Base-by-base conservation (phyloP, 2,113 vertebrate species). In the Antechinus stuartii region DNA sequence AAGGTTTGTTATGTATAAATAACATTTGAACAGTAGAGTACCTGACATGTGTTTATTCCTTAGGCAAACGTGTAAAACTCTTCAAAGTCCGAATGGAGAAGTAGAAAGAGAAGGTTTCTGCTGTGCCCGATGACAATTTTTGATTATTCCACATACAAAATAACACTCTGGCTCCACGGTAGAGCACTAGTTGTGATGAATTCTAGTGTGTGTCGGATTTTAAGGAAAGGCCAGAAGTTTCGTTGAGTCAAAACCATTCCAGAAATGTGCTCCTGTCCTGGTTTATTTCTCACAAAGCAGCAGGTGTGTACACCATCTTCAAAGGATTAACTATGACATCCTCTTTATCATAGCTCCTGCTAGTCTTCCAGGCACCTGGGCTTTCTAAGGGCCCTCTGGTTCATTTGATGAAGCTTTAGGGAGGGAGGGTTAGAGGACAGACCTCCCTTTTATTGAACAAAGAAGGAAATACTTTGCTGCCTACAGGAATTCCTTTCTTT, bases 21-120 rank as follows among this genome's bases (percentile, higher is more conserved):
- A 96, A 96, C 97, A 96, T 76, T 94, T 27, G 97, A 98, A 96
- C 95, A 98, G 96, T 97, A 94, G 98, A 98, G 98, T 98, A 95
- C 97, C 97, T 98, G 97, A 98, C 98, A 96, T 98, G 96, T 98
- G 98, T 98, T 99, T 99, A 97, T 98, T 99, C 98, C 98, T 98
- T 98, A 98, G 98, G 98, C 98, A 98, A 99, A 99, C 7, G 96
- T 99, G 98, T 99, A 98, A 97, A 98, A 98, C 92, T 98, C 98
- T 97, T 98, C 98, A 98, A 98, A 97, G 96, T 98, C 97, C 90
- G 61, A 98, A 97, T 97, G 98, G 98, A 98, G 98, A 98, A 98
- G 95, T 98, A 98, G 98, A 98, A 97, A 98, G 98, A 98, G 97
- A 98, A 98, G 96, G 97, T 98, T 98, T 98, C 98, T 98, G 97